A percentile compares a stretch with the other conserved stretches of the same genome.
Evolutionary conservation across 2,113 vertebrate species (phyloP).

Genomic region (Tachuris rubrigastra): DNA sequence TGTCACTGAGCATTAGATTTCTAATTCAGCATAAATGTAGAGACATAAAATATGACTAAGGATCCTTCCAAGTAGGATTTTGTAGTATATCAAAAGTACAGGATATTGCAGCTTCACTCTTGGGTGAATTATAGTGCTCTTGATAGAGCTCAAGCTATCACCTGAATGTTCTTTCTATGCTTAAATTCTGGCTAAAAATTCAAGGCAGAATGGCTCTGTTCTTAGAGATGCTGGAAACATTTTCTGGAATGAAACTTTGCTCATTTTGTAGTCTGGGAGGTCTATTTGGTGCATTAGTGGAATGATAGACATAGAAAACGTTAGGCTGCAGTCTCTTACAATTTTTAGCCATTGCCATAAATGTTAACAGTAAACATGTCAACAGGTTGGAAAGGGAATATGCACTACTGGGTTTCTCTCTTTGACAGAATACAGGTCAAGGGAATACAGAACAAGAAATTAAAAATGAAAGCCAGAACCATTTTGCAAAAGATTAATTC

Average conservation of each 20-base stretch:
- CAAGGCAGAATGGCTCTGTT: neutral
- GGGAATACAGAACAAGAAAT: conserved; percentile 26
- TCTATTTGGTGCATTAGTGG: neutral
- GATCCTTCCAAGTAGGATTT: neutral
- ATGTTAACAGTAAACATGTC: neutral
- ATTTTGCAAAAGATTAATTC: conserved; percentile 49
- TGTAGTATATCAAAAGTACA: neutral
- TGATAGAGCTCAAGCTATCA: neutral
- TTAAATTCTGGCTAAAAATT: neutral
- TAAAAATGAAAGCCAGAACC: conserved; percentile 2
- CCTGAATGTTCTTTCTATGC: neutral
- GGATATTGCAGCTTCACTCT: neutral
- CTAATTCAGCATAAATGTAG: neutral
- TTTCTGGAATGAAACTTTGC: neutral
- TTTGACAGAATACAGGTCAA: conserved; percentile 31
- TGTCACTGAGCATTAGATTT: neutral
- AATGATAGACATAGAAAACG: neutral
- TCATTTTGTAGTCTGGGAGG: neutral
- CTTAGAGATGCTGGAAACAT: neutral
- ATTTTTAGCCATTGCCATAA: neutral
- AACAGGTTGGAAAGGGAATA: neutral
- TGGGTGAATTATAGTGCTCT: neutral
- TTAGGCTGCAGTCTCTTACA: neutral
- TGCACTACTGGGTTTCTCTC: conserved; percentile 34
- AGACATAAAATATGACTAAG: neutral